Evolutionary conservation across 2,797 vertebrate genomes (phyloP).

Genomic region (Molothrus ater): DNA sequence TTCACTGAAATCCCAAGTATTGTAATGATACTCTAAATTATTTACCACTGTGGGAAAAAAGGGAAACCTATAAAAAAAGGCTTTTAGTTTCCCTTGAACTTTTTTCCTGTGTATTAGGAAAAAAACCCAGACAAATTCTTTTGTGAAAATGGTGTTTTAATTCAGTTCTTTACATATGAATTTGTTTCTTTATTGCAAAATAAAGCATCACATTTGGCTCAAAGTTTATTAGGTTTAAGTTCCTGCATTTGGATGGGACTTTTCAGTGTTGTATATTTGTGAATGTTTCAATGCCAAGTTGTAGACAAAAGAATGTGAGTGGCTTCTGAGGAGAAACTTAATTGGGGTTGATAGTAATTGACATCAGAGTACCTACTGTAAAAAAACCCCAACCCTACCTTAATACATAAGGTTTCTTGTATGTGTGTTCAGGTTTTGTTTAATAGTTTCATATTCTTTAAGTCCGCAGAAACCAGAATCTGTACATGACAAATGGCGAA

Average conservation of each 20-base stretch:
- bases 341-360: neutral
- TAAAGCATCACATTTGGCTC: neutral
- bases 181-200: neutral
- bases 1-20: neutral
- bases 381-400: neutral
- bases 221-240: neutral
- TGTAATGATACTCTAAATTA: neutral
- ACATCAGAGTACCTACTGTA: neutral
- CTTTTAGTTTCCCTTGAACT: neutral
- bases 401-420: neutral
- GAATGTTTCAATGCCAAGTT: neutral
- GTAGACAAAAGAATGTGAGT: neutral
- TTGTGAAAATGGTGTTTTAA: neutral
- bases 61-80: neutral
- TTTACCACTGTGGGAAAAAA: neutral
- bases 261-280: neutral
- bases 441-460: neutral
- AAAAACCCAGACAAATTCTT: neutral
- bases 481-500: conserved; percentile 55
- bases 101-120: neutral
- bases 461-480: conserved; percentile 71
- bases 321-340: neutral
- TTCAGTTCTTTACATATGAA: neutral
- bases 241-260: neutral
- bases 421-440: neutral